Conservation (phyloP, 2,797 vertebrate species). For the Poliocrania exsul region DNA sequence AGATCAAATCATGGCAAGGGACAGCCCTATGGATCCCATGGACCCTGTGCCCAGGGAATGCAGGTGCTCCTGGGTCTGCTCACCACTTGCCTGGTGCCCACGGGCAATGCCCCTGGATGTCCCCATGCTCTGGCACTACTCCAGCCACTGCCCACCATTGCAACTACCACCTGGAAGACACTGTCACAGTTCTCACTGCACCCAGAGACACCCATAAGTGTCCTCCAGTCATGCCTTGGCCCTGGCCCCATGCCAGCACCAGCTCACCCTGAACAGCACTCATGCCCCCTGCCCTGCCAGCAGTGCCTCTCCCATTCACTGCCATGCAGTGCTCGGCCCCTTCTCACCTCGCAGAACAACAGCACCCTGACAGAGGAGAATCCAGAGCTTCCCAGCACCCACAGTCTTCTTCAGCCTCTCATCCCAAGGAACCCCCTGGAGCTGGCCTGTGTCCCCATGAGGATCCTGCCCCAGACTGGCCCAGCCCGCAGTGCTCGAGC, state of each 20-base stretch:
- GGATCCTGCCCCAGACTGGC: background rate
- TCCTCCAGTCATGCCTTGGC: background rate
- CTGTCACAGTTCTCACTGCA: background rate
- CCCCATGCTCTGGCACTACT: background rate
- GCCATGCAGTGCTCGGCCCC: rapidly evolving
- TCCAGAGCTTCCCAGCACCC: background rate
- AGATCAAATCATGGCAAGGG: background rate
- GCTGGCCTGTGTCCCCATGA: rapidly evolving
- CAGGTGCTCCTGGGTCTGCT: background rate
- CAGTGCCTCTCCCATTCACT: background rate
- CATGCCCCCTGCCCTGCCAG: background rate
- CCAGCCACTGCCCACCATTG: background rate
- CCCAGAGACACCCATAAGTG: rapidly evolving
- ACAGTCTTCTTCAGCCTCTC: background rate
- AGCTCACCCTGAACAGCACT: background rate
- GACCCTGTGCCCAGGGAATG: rapidly evolving
- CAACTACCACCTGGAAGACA: background rate
- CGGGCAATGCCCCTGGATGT: background rate
- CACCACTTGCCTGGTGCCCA: background rate
- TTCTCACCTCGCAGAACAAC: background rate
- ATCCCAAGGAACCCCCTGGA: rapidly evolving
- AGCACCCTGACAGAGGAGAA: background rate
- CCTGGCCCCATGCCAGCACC: background rate
- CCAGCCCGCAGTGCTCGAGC: background rate
- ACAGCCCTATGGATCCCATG: background rate